A percentile compares a stretch with the other conserved stretches of the same genome.
Conservation (phyloP, 2,113 vertebrate species). For the Bufo bufo region DNA sequence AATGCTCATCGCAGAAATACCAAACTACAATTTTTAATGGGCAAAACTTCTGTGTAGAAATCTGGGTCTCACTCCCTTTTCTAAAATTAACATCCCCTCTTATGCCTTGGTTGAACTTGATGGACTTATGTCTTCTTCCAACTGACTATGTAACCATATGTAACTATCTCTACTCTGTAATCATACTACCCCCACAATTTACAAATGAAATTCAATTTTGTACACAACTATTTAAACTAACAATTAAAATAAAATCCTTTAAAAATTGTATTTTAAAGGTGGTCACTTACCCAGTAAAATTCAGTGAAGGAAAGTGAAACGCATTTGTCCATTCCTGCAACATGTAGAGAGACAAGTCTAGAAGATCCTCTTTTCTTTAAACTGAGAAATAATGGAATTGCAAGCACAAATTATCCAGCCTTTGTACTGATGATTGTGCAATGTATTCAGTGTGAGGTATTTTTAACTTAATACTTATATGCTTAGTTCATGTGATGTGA, state of each 20-base stretch:
- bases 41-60: too few species aligned
- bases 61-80: too few species aligned
- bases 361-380: constrained; percentile 1
- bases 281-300: constrained; percentile 4
- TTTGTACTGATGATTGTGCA: neutral
- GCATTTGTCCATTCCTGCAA: constrained; percentile 15
- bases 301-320: neutral
- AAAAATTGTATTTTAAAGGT: neutral
- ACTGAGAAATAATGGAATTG: neutral
- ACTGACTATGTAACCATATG: too few species aligned
- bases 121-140: too few species aligned
- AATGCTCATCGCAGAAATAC: neutral
- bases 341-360: neutral
- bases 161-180: neutral
- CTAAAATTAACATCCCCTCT: too few species aligned
- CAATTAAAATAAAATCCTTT: neutral
- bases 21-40: too few species aligned
- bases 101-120: too few species aligned
- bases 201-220: neutral
- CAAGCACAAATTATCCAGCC: neutral
- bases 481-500: neutral
- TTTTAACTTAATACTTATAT: neutral
- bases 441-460: neutral
- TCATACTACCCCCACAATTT: neutral
- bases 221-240: neutral